A percentile compares a stretch with the other conserved stretches of the same genome.
Conservation (phyloP, 2,888 invertebrate genomes). For the Ophioninae sp. region DNA sequence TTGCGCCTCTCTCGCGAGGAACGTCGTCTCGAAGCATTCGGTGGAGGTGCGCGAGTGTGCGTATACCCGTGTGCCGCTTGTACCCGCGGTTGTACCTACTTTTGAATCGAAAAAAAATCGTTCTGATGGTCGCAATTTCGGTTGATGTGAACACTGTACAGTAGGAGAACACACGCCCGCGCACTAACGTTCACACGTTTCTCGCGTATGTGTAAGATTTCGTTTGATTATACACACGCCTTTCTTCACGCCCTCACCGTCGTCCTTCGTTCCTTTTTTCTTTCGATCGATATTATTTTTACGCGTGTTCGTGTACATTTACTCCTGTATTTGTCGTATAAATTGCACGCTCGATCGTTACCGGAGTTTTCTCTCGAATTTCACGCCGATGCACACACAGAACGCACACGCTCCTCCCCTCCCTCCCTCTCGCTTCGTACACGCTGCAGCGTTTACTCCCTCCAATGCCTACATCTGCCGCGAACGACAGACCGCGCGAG, state of each 20-base stretch:
- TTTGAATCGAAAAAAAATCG: neutral
- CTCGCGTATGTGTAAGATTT: constrained; percentile 14
- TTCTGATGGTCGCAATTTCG: constrained; percentile 2
- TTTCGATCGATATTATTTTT: constrained; percentile 42
- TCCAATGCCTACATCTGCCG: constrained; percentile 1
- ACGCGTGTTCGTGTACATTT: constrained; percentile 20
- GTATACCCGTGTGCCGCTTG: constrained; percentile 2
- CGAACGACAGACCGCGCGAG: constrained; percentile 30
- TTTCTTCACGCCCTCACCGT: constrained; percentile 15
- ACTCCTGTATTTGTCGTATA: constrained; percentile 16
- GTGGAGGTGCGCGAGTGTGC: constrained; percentile 18
- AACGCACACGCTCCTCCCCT: constrained; percentile 4
- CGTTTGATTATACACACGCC: constrained; percentile 14
- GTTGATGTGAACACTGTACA: neutral
- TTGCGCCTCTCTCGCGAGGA: constrained; percentile 31
- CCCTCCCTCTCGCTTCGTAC: constrained; percentile 29
- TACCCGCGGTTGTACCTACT: constrained; percentile 12
- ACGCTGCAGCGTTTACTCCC: constrained; percentile 33
- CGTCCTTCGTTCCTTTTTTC: neutral
- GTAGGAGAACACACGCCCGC: constrained; percentile 34
- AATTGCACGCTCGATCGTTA: constrained; percentile 36
- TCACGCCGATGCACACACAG: constrained; percentile 21
- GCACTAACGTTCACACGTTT: constrained; percentile 37
- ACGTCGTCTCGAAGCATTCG: constrained; percentile 48
- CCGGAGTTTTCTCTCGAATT: constrained; percentile 13